Evolutionary conservation across 1,140 invertebrate genomes (phyloP).

Genomic region (Drosophila subobscura): DNA sequence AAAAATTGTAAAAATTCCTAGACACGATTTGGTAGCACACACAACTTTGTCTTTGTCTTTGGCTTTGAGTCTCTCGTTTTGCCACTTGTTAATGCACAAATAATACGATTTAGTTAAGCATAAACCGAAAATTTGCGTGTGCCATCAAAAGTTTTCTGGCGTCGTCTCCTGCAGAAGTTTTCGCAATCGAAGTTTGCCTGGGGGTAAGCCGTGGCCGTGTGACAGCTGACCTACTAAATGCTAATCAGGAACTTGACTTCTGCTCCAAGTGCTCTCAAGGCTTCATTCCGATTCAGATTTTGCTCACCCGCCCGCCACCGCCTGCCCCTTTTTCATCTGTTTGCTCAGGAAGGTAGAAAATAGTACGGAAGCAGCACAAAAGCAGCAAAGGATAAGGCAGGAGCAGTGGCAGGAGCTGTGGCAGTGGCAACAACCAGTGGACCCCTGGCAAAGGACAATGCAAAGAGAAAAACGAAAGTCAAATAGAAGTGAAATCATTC

Average conservation of each 20-base stretch:
- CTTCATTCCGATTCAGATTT: constrained; percentile 1
- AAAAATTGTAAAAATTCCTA: constrained; percentile 60
- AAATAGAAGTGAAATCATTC: constrained; percentile 79
- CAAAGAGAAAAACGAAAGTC: constrained; percentile 57
- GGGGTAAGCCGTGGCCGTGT: constrained; percentile 9
- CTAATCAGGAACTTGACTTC: constrained; percentile 70
- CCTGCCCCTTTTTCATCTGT: constrained; percentile 1
- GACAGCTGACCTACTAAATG: constrained; percentile 76
- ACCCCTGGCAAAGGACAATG: constrained; percentile 15
- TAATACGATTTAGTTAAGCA: constrained; percentile 72
- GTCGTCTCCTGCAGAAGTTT: constrained; percentile 17
- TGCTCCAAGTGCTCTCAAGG: constrained; percentile 45
- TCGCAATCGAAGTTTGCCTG: constrained; percentile 26
- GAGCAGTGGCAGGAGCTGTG: too few species aligned
- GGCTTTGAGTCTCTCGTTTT: not conserved
- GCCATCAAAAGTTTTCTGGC: constrained; percentile 28
- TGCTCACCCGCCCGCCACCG: not conserved
- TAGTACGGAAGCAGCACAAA: constrained; percentile 32
- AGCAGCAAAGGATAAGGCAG: constrained; percentile 3
- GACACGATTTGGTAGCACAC: constrained; percentile 34
- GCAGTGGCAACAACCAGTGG: constrained; percentile 9
- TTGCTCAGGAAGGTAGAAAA: constrained; percentile 42
- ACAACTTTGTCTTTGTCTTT: constrained; percentile 60
- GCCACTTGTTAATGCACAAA: constrained; percentile 66
- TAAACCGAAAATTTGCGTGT: constrained; percentile 48